phyloP scores from a whole-genome alignment of 2,797 vertebrate species.

The Scarus forsteni region DNA sequence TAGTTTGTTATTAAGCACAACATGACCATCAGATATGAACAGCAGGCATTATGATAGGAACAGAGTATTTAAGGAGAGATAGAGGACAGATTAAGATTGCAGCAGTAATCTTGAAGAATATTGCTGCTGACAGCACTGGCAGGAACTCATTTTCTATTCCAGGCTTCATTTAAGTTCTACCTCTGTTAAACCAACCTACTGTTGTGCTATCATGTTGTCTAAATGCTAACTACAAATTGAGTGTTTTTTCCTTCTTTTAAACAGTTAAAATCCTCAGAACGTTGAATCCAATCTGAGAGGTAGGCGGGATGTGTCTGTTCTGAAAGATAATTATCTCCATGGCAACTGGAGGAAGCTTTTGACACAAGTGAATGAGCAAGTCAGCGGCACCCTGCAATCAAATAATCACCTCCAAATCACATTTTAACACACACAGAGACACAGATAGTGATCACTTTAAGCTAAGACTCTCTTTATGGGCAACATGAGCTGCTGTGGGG shows the following conservation, averaged over 20 bases:
- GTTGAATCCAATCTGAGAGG: slow-evolving; percentile 54
- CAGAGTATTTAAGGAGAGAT: slow-evolving; percentile 80
- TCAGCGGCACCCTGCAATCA: slow-evolving; percentile 68
- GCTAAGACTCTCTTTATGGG: slow-evolving; percentile 53
- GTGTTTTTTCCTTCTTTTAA: slow-evolving; percentile 59
- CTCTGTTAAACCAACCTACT: slow-evolving; percentile 26
- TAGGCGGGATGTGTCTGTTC: slow-evolving; percentile 59
- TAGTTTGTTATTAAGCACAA: slow-evolving; percentile 80
- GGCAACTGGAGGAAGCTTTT: slow-evolving; percentile 70
- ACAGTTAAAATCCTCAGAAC: slow-evolving; percentile 49
- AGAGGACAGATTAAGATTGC: slow-evolving; percentile 82
- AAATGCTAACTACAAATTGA: slow-evolving; percentile 42
- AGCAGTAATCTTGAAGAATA: slow-evolving; percentile 78
- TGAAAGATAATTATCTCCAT: slow-evolving; percentile 71
- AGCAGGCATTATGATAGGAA: slow-evolving; percentile 72
- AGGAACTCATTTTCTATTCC: slow-evolving; percentile 56
- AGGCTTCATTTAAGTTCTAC: slow-evolving; percentile 47
- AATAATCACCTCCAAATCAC: slow-evolving; percentile 74
- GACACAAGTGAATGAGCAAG: slow-evolving; percentile 66
- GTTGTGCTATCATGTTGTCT: slow-evolving; percentile 35
- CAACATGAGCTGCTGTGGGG: slow-evolving; percentile 51
- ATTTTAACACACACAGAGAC: slow-evolving; percentile 48
- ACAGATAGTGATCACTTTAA: slow-evolving; percentile 23
- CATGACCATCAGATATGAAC: slow-evolving; percentile 80
- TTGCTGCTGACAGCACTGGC: slow-evolving; percentile 59